Conservation (phyloP, 2,888 invertebrate species). For the Clistopyga incitator region DNA sequence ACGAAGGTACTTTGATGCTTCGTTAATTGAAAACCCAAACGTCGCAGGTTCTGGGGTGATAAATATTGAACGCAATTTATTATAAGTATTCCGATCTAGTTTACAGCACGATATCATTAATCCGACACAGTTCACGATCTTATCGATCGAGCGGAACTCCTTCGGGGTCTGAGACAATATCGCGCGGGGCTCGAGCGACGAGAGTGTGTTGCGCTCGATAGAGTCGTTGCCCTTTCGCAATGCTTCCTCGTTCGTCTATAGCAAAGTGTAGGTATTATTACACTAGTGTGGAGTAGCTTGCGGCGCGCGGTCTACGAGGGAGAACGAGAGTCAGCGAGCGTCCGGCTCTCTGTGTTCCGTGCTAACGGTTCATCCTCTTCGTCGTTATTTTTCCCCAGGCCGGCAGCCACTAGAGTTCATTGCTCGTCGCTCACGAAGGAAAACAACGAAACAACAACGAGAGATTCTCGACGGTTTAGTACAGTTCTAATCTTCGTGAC, state of each 20-base stretch:
- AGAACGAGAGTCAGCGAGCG: conserved; percentile 34
- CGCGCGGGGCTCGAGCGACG: neutral
- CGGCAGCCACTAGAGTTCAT: conserved; percentile 58
- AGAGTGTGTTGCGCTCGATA: conserved; percentile 38
- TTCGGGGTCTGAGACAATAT: conserved; percentile 24
- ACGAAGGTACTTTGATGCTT: conserved; percentile 44
- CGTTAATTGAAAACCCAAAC: conserved; percentile 31
- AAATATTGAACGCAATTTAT: neutral
- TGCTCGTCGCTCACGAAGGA: conserved; percentile 62
- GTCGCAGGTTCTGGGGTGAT: conserved; percentile 8
- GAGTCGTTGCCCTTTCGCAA: conserved; percentile 52
- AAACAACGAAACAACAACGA: conserved; percentile 51
- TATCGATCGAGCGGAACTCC: conserved; percentile 48
- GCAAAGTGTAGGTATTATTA: conserved; percentile 41
- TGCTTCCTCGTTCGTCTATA: conserved; percentile 20
- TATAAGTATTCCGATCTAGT: neutral
- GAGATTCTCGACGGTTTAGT: conserved; percentile 61
- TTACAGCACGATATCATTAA: neutral
- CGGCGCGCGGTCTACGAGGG: conserved; percentile 39
- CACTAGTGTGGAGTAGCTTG: conserved; percentile 33
- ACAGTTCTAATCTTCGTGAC: conserved; percentile 67
- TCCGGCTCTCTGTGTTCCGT: conserved; percentile 52
- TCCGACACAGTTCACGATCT: conserved; percentile 19
- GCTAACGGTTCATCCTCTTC: conserved; percentile 70
- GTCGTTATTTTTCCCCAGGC: conserved; percentile 59